Evolutionary conservation across 2,888 invertebrate genomes (phyloP), one percentile per base, ranked within the genome.

Genomic region (Dasypolia templi): DNA sequence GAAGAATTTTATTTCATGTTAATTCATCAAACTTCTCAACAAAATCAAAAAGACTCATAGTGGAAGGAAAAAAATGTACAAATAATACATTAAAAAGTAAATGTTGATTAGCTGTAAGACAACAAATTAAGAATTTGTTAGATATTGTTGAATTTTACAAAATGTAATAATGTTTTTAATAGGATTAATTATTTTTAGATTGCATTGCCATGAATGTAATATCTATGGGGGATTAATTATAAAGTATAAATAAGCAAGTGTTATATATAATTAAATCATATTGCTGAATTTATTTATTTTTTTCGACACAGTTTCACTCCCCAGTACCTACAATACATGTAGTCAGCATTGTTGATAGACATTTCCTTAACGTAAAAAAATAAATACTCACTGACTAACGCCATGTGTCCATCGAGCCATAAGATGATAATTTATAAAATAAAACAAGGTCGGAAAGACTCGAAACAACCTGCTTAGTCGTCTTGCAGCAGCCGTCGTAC

Each of bases 61-160:
- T 83, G 81, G 79, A 88, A 84, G 83, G 83, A 86, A 87, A 87
- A 85, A 80, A 86, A 91, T 93, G 93, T 94, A 93, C 94, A 94
- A 94, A 94, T 93, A 92, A 86, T 86, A 82, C 87, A 89, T 90
- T 88, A 89, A 78, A 89, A 82, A 83, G 72, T 77, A 79, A 86
- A 89, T 87, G 86, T 91, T 90, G 82, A 88, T 87, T 93, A 93
- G 90, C 85, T 91, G 81, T 93, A 93, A 93, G 92, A 86, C 84
- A 84, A 90, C 84, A 91, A 88, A 91, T 83, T 87, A 82, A 81
- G 81, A 83, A 92, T 93, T 91, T 93, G 93, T 94, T 94, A 92
- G 89, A 88, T 88, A 89, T 91, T 92, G 91, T 93, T 93, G 91
- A 91, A 90, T 89, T 92, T 92, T 91, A 91, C 90, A 91, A 90